These are phyloP conservation scores for Chaenodraco wilsoni DNA, from an alignment of 2,797 vertebrate species.

Conservation along the genomic window DNA sequence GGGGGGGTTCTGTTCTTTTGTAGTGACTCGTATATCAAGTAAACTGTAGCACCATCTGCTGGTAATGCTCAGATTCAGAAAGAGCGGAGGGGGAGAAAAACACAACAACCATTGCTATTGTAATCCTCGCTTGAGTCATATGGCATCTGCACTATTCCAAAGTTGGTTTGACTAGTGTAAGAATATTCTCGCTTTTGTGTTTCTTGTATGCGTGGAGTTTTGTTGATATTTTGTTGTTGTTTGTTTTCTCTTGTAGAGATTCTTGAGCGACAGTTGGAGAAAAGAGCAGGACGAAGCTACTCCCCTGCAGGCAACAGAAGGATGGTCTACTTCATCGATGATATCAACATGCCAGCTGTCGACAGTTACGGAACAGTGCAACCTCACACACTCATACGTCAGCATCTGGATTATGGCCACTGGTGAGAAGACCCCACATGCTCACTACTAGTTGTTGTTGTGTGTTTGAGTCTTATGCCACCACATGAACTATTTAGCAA, in stretches of 20 bases:
- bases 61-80: constrained; percentile 43
- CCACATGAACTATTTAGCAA: background rate
- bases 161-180: background rate
- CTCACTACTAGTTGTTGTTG: background rate
- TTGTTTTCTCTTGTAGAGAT: constrained; percentile 73
- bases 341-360: constrained; percentile 86
- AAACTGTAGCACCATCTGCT: constrained; percentile 77
- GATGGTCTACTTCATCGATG: constrained; percentile 86
- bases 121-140: background rate
- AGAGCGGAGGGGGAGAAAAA: background rate
- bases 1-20: constrained; percentile 39
- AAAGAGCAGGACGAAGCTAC: constrained; percentile 84
- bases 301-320: constrained; percentile 84
- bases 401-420: constrained; percentile 83
- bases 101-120: background rate
- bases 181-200: background rate
- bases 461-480: constrained; percentile 1
- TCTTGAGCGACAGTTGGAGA: constrained; percentile 86
- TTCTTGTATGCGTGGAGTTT: background rate
- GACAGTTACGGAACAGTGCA: constrained; percentile 82
- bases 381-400: constrained; percentile 81
- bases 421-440: constrained; percentile 73
- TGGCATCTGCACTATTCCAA: background rate
- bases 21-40: constrained; percentile 13
- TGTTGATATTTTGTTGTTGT: background rate